Evolutionary conservation across 1,140 invertebrate genomes (phyloP), one percentile per base, ranked within the genome.

Genomic region (Drosophila tropicalis): DNA sequence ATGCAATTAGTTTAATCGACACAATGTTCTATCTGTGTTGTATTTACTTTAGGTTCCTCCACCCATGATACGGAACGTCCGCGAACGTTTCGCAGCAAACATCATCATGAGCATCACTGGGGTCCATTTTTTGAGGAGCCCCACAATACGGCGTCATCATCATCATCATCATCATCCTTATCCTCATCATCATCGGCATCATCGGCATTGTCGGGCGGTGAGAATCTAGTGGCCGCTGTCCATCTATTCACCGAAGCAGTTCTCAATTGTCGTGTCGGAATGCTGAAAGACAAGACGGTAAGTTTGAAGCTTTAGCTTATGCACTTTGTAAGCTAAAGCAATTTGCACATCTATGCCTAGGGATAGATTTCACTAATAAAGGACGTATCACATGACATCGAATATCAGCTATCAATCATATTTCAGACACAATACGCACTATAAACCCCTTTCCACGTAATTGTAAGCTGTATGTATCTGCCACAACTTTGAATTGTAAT

Each of bases 231-330:
- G 0, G 63, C 90, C 22, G 75, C 90, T 13, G 95, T 95, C 2
- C 95, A 96, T 81, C 94, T 96, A n/a, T 96, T 96, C 3, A 95
- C 95, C 4, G 96, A 96, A 54, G 96, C 96, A 15, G 94, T 95
- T 58, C 93, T 97, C 47, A 96, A 97, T 83, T 97, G 96, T 92
- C 94, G 95, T 78, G 96, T 97, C 73, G 96, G 96, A 51, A 94
- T 97, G 92, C 93, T 97, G 10, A 96, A 96, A 81, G 96, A 97
- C 87, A 97, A 97, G 94, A 97, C 96, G 85, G 96, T 97, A 92
- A 94, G 94, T 34, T 17, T 9, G n/a, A 15, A 15, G 13, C 1
- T 15, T 44, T 44, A 44, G 6, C 2, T 17, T 15, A 36, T 36
- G 36, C 9, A 36, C 7, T 36, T n/a, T n/a, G n/a, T 36, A 10